A percentile compares a stretch with the other conserved stretches of the same genome.
These are phyloP conservation scores for Penaeus monodon DNA, from an alignment of 2,888 invertebrate species.

Conservation along the genomic window DNA sequence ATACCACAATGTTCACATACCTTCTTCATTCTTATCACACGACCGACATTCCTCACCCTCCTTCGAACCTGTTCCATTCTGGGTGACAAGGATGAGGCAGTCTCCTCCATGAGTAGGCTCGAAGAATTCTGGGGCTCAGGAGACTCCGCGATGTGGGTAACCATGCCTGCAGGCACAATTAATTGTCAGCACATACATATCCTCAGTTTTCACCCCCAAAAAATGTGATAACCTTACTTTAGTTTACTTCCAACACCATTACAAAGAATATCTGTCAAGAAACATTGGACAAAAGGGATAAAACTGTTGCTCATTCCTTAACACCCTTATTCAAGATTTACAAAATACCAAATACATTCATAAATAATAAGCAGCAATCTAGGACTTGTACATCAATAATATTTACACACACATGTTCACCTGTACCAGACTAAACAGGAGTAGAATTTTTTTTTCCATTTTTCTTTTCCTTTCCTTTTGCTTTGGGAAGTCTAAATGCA, in stretches of 20 bases:
- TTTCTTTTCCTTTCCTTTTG: too few species aligned
- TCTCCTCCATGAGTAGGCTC: conserved; percentile 7
- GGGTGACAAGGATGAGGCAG: conserved; percentile 17
- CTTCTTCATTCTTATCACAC: conserved; percentile 29
- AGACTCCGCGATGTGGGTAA: conserved; percentile 26
- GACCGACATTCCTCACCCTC: conserved; percentile 7
- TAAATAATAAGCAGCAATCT: conserved; percentile 13
- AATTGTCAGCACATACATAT: conserved; percentile 34
- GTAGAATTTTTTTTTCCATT: too few species aligned
- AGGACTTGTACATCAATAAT: conserved; percentile 22
- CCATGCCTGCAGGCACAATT: conserved; percentile 57
- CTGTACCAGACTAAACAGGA: too few species aligned
- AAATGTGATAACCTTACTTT: too few species aligned
- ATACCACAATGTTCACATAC: conserved; percentile 48
- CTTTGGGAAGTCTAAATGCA: too few species aligned
- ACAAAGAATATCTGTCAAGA: neutral
- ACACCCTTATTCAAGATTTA: conserved; percentile 4
- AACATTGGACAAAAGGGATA: neutral
- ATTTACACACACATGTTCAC: neutral
- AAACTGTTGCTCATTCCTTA: conserved; percentile 8
- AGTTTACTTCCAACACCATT: neutral
- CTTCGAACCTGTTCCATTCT: neutral
- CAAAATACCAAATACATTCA: neutral
- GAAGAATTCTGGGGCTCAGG: conserved; percentile 18
- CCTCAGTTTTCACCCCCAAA: conserved; percentile 9